Evolutionary conservation across 2,888 invertebrate species (phyloP).

Genomic region (Philaethria dido): DNA sequence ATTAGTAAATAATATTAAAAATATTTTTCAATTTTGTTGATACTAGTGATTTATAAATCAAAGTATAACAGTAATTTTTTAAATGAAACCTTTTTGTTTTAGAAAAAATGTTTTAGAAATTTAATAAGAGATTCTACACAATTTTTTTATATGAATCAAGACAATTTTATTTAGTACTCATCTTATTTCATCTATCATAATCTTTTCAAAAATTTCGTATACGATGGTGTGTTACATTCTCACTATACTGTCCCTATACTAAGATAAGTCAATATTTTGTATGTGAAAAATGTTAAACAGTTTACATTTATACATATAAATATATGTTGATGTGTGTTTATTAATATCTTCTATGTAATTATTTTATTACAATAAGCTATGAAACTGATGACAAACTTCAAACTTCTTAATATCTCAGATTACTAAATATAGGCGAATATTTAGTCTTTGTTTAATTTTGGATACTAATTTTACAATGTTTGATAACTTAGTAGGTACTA

Average conservation of each 20-base stretch:
- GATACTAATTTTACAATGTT: not conserved
- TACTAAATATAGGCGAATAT: not conserved
- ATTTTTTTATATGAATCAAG: not conserved
- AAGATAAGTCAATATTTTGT: conserved; percentile 14
- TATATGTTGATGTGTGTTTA: not conserved
- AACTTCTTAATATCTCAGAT: conserved; percentile 3
- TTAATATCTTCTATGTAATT: not conserved
- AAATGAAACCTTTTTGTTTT: not conserved
- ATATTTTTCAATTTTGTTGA: not conserved
- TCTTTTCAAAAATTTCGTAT: conserved; percentile 3
- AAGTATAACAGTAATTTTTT: not conserved
- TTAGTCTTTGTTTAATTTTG: not conserved
- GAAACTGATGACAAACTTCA: not conserved
- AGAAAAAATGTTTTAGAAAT: not conserved
- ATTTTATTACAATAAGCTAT: not conserved
- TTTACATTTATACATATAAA: not conserved
- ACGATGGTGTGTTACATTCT: conserved; percentile 14
- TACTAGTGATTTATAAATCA: too few species aligned
- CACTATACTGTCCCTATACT: conserved; percentile 24
- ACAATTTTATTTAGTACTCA: not conserved
- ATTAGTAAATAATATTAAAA: not conserved
- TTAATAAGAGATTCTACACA: not conserved
- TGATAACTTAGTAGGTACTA: not conserved
- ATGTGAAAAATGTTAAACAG: not conserved
- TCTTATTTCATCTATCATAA: not conserved